A percentile compares a stretch with the other conserved stretches of the same genome.
Conservation (phyloP, 1,140 invertebrate species). For the Pseudomyrmex cubaensis region DNA sequence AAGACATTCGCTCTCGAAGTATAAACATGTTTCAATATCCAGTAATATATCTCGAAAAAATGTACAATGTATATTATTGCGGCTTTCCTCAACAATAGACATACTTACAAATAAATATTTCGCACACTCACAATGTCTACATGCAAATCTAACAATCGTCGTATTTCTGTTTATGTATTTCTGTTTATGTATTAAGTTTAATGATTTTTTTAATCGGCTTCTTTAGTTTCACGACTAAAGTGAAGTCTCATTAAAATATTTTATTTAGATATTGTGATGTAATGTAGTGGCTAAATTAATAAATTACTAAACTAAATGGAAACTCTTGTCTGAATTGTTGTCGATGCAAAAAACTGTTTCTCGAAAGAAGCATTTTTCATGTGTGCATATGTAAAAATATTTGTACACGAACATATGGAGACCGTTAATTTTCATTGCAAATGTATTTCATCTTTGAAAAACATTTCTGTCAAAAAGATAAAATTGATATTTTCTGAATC, state of each 20-base stretch:
- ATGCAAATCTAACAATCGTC: not conserved
- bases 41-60: conserved; percentile 22
- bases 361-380: not conserved
- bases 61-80: conserved; percentile 30
- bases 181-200: not conserved
- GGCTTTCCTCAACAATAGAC: not conserved
- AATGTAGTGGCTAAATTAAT: conserved; percentile 31
- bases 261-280: conserved; percentile 42
- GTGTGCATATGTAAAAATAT: not conserved
- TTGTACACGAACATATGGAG: not conserved
- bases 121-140: conserved; percentile 3
- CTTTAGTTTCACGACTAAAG: not conserved
- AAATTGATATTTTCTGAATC: not conserved
- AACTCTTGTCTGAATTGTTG: not conserved
- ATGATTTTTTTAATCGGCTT: conserved; percentile 1
- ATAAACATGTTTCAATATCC: conserved; percentile 10
- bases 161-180: not conserved
- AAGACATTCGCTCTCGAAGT: conserved; percentile 12
- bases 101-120: conserved; percentile 23
- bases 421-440: conserved; percentile 7
- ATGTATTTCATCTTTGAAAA: conserved; percentile 36
- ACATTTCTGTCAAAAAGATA: conserved; percentile 29
- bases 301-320: conserved; percentile 24
- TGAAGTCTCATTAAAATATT: not conserved
- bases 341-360: conserved; percentile 7